Evolutionary conservation across 2,797 vertebrate species (phyloP), one percentile per base, ranked within the genome.

Genomic region (Threskiornis aethiopicus): DNA sequence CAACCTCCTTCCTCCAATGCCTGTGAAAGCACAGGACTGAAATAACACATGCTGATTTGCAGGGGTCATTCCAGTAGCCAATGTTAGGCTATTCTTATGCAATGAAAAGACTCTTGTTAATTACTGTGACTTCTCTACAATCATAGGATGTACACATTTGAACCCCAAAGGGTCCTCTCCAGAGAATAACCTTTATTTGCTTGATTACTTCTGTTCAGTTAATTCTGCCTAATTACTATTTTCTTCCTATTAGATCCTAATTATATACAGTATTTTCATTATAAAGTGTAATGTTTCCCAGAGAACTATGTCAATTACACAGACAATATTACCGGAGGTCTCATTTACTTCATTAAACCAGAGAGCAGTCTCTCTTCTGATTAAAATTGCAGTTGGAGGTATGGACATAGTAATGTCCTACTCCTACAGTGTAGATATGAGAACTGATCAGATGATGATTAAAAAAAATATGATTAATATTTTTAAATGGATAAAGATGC

Each of bases 181-280:
- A 93, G 98, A 98, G 98, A 97, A 98, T 97, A 98, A 98, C 98
- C 98, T 98, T 98, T 98, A 98, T 98, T 98, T 98, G 98, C 98
- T 97, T 98, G 98, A 98, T 98, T 98, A 98, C 97, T 94, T 98
- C 97, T 97, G 96, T 98, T 98, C 98, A 95, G 98, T 98, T 98
- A 98, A 98, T 98, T 98, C 97, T 98, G 69, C 96, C 98, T 98
- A 98, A 98, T 98, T 98, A 98, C 98, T 98, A 98, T 98, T 98
- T 98, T 98, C 97, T 98, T 98, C 97, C 98, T 98, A 98, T 98
- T 98, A 98, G 98, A 97, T 97, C 97, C 98, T 98, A 98, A 98
- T 98, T 98, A 98, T 98, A 97, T 98, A 98, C 97, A 98, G 98
- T 98, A 98, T 98, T 98, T 98, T 98, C 98, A 98, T 98, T 98